phyloP scores from a whole-genome alignment of 2,888 invertebrate genomes.

The Nesidiocoris tenuis region DNA sequence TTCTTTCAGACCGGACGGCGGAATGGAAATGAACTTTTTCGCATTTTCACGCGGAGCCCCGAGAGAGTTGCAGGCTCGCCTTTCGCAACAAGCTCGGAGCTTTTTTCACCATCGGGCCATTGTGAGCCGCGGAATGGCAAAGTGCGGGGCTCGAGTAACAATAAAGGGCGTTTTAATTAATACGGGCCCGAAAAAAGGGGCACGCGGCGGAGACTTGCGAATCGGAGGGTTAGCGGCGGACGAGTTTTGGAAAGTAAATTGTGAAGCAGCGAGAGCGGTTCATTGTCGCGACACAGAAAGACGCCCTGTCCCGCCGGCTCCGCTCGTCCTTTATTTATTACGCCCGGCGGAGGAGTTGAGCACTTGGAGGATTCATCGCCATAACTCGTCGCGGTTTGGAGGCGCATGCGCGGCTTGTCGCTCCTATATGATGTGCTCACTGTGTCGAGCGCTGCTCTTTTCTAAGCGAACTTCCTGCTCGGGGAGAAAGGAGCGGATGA shows the following conservation, averaged over 20 bases:
- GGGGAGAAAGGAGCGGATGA: background rate
- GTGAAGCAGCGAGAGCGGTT: slow-evolving; percentile 39
- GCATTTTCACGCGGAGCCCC: background rate
- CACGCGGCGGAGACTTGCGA: background rate
- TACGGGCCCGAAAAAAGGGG: slow-evolving; percentile 27
- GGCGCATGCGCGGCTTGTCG: background rate
- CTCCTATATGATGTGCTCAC: background rate
- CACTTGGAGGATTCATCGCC: slow-evolving; percentile 29
- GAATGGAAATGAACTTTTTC: background rate
- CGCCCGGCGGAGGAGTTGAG: slow-evolving; percentile 33
- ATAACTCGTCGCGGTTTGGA: background rate
- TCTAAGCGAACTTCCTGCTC: background rate
- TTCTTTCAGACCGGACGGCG: background rate
- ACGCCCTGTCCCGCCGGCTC: background rate
- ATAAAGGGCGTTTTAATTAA: slow-evolving; percentile 39
- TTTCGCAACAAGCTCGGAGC: background rate
- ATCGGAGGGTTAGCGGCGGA: slow-evolving; percentile 4
- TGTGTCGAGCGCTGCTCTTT: background rate
- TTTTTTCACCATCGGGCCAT: background rate
- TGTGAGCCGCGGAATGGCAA: background rate
- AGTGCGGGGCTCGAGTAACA: slow-evolving; percentile 11
- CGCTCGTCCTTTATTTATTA: slow-evolving; percentile 27
- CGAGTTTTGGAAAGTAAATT: slow-evolving; percentile 38
- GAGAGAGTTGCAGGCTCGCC: background rate
- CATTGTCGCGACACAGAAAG: slow-evolving; percentile 26